Evolutionary conservation across 2,113 vertebrate species (phyloP), one percentile per base, ranked within the genome.

Genomic region (Mesocricetus auratus): DNA sequence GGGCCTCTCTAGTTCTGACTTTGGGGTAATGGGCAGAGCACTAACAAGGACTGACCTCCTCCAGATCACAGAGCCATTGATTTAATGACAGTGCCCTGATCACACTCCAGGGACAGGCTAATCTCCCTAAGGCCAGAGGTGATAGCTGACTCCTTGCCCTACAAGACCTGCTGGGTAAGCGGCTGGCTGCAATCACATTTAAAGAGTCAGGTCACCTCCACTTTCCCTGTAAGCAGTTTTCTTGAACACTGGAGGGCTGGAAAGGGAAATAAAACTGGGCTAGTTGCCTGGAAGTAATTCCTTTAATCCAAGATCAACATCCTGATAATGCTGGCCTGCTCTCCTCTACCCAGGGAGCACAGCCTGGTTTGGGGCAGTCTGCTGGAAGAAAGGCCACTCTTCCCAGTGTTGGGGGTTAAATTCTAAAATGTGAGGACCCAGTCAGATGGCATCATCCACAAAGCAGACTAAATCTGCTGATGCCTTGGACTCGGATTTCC

Each of bases 301-400:
- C 90, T 86, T 11, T 87, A 86, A 86, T 85, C 90, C 90, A 96
- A 93, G 90, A 94, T 83, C 78, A 83, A 94, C 92, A 87, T 24
- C 94, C 95, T 58, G 68, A 93, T 73, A 91, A 77, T 60, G 53
- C 45, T 7, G 42, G 47, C 92, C 92, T 39, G 56, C 62, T 93
- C n/a, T 29, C 53, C 17, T 81, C 22, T 60, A 62, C 33, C 29
- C 60, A n/a, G 2, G 22, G 11, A 1, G 45, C 16, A 19, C 45
- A 45, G 45, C n/a, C 47, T 15, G 2, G 7, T 36, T 79, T 10
- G 17, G 62, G 39, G 74, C 50, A 68, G n/a, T 53, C 36, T 47
- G 62, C 69, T 45, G 19, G 16, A 36, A 17, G 58, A 50, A 90
- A 17, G 7, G 24, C 36, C 12, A 42, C 56, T 93, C 69, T 69